Base-by-base conservation (phyloP, 1,140 invertebrate species). In the Procambarus virginalis region DNA sequence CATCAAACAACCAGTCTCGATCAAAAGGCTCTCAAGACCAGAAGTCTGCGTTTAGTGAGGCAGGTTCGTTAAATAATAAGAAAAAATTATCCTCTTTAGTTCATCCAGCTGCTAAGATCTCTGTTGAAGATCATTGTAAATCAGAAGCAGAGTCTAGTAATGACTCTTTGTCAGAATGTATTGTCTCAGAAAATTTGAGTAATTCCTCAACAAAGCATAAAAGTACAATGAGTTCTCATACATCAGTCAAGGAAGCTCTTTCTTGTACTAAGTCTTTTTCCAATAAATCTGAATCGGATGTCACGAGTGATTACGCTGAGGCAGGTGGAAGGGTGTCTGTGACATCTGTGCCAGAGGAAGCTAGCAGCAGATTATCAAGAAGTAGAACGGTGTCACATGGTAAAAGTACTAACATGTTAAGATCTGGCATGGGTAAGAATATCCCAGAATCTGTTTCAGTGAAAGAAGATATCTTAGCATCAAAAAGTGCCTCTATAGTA, bases 81-180 rank as follows among this genome's bases (percentile, higher is more conserved):
- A 78, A 77, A 76, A 77, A 45, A 12, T 84, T n/a, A 12, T 77
- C 48, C 64, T 89, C 86, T 5, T 89, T 80, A 34, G 60, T 22
- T 51, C 48, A 84, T 34, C 58, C 70, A 10, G 22, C 88, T 49
- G 17, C 48, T 55, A 73, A 49, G 10, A 87, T 5, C 55, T 70
- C 60, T 51, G 64, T 68, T 17, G 86, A 81, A 55, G 48, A 55
- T 79, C 58, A 80, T 51, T 45, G 60, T 14, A 45, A 22, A 5
- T 87, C 86, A 46, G 51, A 64, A 51, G 12, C 22, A 8, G 76
- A 86, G 45, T 78, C 64, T 58, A 55, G 70, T 60, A 20, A 48
- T 46, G 64, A 5, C 20, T 84, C 82, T 48, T 34, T 84, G 14
- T n/a, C 73, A 34, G 81, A 84, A 68, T 51, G 45, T 79, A 14